Evolutionary conservation across 2,888 invertebrate species (phyloP).

Genomic region (Zootermopsis nevadensis): DNA sequence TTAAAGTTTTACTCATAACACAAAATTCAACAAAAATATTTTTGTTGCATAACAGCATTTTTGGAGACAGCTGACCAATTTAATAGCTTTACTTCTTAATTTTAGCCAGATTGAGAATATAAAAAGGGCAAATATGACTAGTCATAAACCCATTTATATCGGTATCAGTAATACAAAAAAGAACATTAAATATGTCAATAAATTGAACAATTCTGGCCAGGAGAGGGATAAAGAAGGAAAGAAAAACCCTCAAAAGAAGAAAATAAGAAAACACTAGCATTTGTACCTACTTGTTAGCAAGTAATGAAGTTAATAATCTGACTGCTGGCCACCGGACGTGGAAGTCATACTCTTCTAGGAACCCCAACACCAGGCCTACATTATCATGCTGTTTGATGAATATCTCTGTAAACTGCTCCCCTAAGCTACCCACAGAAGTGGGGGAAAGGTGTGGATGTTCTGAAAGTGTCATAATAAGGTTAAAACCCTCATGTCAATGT

Average conservation of each 20-base stretch:
- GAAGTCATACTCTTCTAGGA: conserved; percentile 96
- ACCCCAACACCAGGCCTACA: conserved; percentile 81
- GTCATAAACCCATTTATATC: too few relatives aligned
- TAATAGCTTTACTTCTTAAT: too few relatives aligned
- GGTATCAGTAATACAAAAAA: too few relatives aligned
- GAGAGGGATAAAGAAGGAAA: neutral
- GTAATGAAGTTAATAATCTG: conserved; percentile 86
- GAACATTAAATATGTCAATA: too few relatives aligned
- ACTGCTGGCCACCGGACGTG: conserved; percentile 92
- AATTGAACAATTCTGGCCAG: too few relatives aligned
- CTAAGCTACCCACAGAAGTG: conserved; percentile 71
- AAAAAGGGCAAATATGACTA: too few relatives aligned
- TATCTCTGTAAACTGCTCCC: conserved; percentile 97
- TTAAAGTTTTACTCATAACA: too few relatives aligned
- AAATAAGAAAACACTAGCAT: neutral
- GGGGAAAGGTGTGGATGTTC: conserved; percentile 60
- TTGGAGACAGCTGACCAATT: too few relatives aligned
- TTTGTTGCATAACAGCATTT: too few relatives aligned
- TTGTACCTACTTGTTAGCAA: conserved; percentile 73
- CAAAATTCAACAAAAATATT: too few relatives aligned
- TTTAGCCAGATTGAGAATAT: too few relatives aligned
- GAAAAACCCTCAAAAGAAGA: conserved; percentile 20
- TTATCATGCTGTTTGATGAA: conserved; percentile 92
- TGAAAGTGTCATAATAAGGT: conserved; percentile 49
- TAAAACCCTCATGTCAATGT: too few relatives aligned